Evolutionary conservation across 1,140 invertebrate species (phyloP), one percentile per base, ranked within the genome.

Genomic region (Lasioglossum albipes): DNA sequence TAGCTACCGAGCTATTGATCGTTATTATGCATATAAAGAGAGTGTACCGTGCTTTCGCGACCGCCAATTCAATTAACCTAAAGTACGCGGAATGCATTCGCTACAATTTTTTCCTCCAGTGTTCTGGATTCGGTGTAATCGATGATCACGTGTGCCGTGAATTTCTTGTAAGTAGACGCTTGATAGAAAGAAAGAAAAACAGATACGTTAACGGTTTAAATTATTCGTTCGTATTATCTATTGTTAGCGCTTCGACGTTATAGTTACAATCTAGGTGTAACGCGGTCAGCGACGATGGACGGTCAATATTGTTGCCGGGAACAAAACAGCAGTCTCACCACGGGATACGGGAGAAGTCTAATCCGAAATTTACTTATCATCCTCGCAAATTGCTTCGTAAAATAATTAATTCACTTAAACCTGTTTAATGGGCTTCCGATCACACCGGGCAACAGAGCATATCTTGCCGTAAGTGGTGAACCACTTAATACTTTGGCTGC

Each of bases 331-430:
- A 41, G 36, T 27, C 62, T 75, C 74, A 75, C 16, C 9, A 0
- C 12, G 31, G 6, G 9, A 31, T 22, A 36, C 6, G 27, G 10
- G 22, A 62, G 71, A 9, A 45, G 59, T 27, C 7, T 22, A 27
- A 62, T 73, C n/a, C 22, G 7, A 67, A 75, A 67, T 57, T 5
- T 31, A 75, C 52, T 67, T 67, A 54, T 75, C 74, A 75, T 57
- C 31, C 64, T 67, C 5, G 20, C 36, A 75, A 75, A 75, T 75
- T 75, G 36, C 64, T 36, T 27, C n/a, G 52, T 42, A 13, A 67
- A 57, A 27, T 75, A 75, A 75, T 67, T 57, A 67, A 67, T 67
- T 67, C 10, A 42, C 49, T 42, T 54, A 12, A 9, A 57, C 16
- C 9, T 27, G 64, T 20, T 75, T 67, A 42, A 75, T 42, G 36